phyloP scores from a whole-genome alignment of 2,113 vertebrate genomes.

The Caretta caretta region DNA sequence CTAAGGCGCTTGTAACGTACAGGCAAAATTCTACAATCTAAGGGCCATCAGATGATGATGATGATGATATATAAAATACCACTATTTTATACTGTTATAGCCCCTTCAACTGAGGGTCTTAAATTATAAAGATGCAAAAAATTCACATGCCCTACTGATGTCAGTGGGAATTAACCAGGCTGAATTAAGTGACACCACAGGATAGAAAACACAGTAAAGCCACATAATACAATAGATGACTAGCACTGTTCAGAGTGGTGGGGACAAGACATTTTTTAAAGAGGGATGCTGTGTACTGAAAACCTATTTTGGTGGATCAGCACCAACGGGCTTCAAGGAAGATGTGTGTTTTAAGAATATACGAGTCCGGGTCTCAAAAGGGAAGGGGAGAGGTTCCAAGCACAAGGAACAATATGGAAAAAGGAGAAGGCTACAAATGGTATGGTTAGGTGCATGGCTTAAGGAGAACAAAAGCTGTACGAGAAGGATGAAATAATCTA shows the following conservation, averaged over 20 bases:
- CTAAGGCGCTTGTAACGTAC: not conserved
- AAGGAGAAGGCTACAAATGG: not conserved
- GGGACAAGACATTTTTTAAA: not conserved
- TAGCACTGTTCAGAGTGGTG: not conserved
- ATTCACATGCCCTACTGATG: not conserved
- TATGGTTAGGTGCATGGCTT: not conserved
- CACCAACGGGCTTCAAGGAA: not conserved
- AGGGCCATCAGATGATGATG: not conserved
- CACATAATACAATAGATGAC: not conserved
- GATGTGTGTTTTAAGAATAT: not conserved
- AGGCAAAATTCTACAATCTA: not conserved
- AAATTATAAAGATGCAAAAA: not conserved
- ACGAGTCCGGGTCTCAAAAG: not conserved
- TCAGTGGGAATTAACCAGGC: not conserved
- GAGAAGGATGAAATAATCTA: not conserved
- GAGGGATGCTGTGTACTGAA: rapidly evolving
- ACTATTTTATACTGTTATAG: not conserved
- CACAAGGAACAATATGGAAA: not conserved
- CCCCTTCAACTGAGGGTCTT: not conserved
- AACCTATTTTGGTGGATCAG: rapidly evolving
- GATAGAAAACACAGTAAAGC: not conserved
- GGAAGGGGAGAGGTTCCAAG: not conserved
- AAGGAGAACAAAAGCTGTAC: not conserved
- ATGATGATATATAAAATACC: not conserved
- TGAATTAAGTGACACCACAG: not conserved